A percentile compares a stretch with the other conserved stretches of the same genome.
Evolutionary conservation across 2,888 invertebrate species (phyloP).

Genomic region (Morpho achilles): DNA sequence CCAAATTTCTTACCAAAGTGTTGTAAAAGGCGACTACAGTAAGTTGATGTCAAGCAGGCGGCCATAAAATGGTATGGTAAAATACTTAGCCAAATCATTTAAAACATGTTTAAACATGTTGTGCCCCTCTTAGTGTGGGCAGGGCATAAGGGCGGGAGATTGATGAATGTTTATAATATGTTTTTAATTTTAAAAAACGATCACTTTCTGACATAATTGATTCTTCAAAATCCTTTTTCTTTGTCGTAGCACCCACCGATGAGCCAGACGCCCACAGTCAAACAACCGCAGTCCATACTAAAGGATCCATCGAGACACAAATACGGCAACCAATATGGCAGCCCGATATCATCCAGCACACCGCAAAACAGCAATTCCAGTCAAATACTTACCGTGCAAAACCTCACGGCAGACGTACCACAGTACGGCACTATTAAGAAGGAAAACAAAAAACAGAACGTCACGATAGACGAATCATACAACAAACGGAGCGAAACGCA

Average conservation of each 20-base stretch:
- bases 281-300: slow-evolving; percentile 81
- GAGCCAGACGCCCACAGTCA: slow-evolving; percentile 60
- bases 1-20: no score
- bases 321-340: slow-evolving; percentile 75
- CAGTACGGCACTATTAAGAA: slow-evolving; percentile 76
- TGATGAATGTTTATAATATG: no score
- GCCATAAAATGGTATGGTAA: no score
- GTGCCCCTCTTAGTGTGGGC: no score
- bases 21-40: no score
- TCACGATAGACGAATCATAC: slow-evolving; percentile 69
- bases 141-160: no score
- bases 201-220: no score
- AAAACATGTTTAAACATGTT: no score
- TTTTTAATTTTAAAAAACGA: no score
- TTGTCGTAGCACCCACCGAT: slow-evolving; percentile 60
- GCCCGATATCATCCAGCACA: slow-evolving; percentile 63
- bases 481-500: slow-evolving; percentile 70
- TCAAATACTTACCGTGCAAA: slow-evolving; percentile 81
- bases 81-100: no score
- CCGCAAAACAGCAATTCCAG: slow-evolving; percentile 60
- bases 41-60: no score
- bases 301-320: slow-evolving; percentile 82
- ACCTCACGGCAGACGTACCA: slow-evolving; percentile 69
- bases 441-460: slow-evolving; percentile 73
- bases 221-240: neutral